Conservation (phyloP, 2,797 vertebrate genomes). For the Lagocephalus sceleratus region DNA sequence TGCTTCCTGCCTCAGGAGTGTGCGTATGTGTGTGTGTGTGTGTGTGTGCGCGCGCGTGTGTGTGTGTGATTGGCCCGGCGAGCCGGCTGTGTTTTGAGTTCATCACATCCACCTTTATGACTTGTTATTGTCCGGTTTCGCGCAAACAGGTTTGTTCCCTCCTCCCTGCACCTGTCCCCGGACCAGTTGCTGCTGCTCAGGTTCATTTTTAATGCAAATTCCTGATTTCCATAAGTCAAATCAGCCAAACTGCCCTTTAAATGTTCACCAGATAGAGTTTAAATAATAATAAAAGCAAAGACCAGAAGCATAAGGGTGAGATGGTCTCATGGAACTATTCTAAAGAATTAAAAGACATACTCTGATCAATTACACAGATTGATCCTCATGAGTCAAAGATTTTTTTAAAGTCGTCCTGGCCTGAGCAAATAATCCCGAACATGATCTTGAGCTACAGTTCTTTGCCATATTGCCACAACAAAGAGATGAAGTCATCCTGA, state of each 20-base stretch:
- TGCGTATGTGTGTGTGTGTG: too few species aligned
- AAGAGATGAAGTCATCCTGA: constrained; percentile 53
- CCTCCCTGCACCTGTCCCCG: constrained; percentile 28
- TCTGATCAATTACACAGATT: neutral
- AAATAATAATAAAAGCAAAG: neutral
- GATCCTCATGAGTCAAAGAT: neutral
- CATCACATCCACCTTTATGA: constrained; percentile 4
- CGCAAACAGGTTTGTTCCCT: constrained; percentile 15
- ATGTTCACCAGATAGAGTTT: constrained; percentile 8
- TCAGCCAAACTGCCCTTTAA: constrained; percentile 62
- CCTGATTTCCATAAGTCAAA: constrained; percentile 77
- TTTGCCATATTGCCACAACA: constrained; percentile 54
- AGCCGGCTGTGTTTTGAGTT: neutral
- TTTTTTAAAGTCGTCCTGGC: neutral
- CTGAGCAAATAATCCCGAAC: neutral
- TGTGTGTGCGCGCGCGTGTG: too few species aligned
- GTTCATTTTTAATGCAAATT: constrained; percentile 76
- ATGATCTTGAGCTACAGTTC: neutral
- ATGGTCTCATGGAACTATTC: too few species aligned
- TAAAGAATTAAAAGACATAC: too few species aligned
- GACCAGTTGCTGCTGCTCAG: constrained; percentile 41
- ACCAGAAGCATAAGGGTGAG: neutral
- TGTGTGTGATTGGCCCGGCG: constrained; percentile 8
- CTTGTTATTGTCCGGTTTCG: constrained; percentile 14
- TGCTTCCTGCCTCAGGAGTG: neutral